Conservation (phyloP, 2,888 invertebrate species). For the Xanthia togata region DNA sequence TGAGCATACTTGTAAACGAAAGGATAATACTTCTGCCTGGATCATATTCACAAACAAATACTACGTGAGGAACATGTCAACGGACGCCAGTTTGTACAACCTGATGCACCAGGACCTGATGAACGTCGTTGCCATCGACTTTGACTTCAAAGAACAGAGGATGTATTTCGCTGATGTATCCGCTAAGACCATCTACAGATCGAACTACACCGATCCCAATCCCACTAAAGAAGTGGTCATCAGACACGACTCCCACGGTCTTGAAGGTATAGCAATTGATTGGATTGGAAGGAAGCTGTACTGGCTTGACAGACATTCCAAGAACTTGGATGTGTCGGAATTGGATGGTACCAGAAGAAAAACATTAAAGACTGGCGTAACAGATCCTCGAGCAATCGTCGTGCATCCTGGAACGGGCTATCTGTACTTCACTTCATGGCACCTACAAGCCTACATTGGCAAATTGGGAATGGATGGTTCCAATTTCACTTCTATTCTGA, state of each 20-base stretch:
- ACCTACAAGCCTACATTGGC: constrained; percentile 98
- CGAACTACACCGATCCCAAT: constrained; percentile 90
- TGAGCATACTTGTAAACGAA: constrained; percentile 97
- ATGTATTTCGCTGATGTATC: constrained; percentile 99
- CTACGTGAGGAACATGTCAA: constrained; percentile 98
- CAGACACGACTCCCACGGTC: constrained; percentile 97
- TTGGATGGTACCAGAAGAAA: constrained; percentile 97
- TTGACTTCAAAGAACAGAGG: constrained; percentile 95
- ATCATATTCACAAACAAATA: constrained; percentile 99
- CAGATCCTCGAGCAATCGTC: constrained; percentile 98
- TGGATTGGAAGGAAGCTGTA: constrained; percentile 99
- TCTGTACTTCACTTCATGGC: constrained; percentile 99
- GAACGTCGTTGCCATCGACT: constrained; percentile 99
- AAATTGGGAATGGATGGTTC: constrained; percentile 99
- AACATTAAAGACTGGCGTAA: constrained; percentile 96
- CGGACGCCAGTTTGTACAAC: constrained; percentile 96
- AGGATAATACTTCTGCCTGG: constrained; percentile 95
- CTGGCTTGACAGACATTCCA: constrained; percentile 98
- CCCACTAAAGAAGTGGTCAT: constrained; percentile 95
- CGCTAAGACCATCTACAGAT: constrained; percentile 97
- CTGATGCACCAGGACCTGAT: constrained; percentile 98
- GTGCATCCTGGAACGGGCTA: constrained; percentile 98
- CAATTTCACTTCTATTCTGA: constrained; percentile 96
- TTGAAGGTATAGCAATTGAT: constrained; percentile 99
- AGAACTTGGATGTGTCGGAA: constrained; percentile 98